A percentile compares a stretch with the other conserved stretches of the same genome.
Evolutionary conservation across 1,140 invertebrate species (phyloP).

Genomic region (Bombus difficillimus): DNA sequence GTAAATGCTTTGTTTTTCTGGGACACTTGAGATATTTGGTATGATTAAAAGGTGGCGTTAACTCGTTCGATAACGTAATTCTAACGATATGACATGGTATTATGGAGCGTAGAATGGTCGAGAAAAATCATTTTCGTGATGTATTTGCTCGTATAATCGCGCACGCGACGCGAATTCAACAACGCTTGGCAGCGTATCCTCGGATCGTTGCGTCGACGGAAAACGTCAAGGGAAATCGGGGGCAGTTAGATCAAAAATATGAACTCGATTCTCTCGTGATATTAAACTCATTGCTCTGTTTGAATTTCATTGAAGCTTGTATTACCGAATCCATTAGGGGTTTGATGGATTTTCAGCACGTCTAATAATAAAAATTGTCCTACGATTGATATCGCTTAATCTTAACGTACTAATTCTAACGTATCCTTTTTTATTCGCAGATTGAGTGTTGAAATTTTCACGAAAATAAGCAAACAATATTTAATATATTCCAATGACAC

Average conservation of each 20-base stretch:
- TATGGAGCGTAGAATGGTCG: background rate
- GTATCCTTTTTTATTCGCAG: no score
- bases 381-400: no score
- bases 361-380: no score
- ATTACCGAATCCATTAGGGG: background rate
- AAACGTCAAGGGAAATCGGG: background rate
- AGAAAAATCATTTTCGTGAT: background rate
- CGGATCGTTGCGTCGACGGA: background rate
- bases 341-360: background rate
- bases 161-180: background rate
- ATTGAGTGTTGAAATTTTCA: background rate
- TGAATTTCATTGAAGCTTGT: background rate
- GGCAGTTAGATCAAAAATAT: background rate
- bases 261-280: background rate
- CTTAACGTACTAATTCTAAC: no score
- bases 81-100: background rate
- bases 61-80: background rate
- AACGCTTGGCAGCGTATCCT: background rate
- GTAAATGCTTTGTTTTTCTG: background rate
- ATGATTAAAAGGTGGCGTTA: background rate
- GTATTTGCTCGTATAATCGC: background rate
- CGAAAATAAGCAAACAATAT: background rate
- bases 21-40: background rate
- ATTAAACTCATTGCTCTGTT: background rate
- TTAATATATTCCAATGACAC: no score